Conservation (phyloP, 2,797 vertebrate genomes). For the Lepilemur septentrionalis region DNA sequence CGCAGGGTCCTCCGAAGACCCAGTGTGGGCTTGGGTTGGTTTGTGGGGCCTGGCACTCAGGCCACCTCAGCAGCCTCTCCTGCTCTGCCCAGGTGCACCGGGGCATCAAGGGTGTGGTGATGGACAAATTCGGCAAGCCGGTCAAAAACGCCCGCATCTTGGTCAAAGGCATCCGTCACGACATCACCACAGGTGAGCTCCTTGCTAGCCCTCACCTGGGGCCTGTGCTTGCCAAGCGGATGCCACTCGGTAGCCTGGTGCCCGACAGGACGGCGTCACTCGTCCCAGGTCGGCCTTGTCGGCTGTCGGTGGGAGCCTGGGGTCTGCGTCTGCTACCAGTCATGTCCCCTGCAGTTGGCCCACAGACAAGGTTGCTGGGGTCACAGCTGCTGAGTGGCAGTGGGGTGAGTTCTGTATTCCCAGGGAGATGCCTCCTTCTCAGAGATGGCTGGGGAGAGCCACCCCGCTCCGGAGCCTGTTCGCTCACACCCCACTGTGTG, state of each 20-base stretch:
- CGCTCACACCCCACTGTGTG: rapidly evolving
- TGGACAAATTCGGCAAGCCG: constrained; percentile 90
- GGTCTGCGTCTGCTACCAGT: background rate
- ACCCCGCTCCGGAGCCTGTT: rapidly evolving
- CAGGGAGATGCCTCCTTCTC: background rate
- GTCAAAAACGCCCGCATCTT: constrained; percentile 93
- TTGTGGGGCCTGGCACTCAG: rapidly evolving
- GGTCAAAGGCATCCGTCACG: constrained; percentile 93
- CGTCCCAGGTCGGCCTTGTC: rapidly evolving
- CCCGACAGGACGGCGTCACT: rapidly evolving
- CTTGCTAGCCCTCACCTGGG: background rate
- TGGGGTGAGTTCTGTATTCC: rapidly evolving
- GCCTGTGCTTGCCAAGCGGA: too few species aligned
- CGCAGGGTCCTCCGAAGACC: background rate
- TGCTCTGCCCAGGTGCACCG: constrained; percentile 89
- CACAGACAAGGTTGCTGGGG: rapidly evolving
- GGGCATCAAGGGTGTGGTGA: constrained; percentile 95
- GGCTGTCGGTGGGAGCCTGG: rapidly evolving
- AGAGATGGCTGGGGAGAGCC: rapidly evolving
- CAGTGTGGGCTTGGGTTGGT: rapidly evolving
- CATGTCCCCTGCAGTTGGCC: background rate
- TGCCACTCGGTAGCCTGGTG: rapidly evolving
- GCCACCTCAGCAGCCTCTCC: rapidly evolving
- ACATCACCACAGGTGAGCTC: constrained; percentile 93
- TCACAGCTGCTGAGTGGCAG: rapidly evolving